Evolutionary conservation across 1,140 invertebrate species (phyloP).

Genomic region (Eriocheir sinensis): DNA sequence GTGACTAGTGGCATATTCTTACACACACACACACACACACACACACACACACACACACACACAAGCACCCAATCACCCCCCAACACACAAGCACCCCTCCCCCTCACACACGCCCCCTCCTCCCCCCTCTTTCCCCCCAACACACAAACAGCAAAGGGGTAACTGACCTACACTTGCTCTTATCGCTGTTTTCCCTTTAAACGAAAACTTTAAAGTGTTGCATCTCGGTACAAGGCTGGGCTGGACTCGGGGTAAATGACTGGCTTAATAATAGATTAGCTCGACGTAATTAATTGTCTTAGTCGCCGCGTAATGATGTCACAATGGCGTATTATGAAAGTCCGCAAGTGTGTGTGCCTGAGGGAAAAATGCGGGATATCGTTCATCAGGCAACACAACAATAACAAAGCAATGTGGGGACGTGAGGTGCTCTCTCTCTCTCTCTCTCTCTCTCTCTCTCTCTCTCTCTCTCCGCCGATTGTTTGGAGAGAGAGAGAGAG

Average conservation of each 20-base stretch:
- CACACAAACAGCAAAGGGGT: conserved; percentile 32
- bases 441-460: background rate
- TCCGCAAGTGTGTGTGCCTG: background rate
- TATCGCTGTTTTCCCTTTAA: conserved; percentile 51
- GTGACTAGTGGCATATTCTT: no score
- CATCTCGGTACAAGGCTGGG: background rate
- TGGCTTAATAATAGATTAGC: background rate
- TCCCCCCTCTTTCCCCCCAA: background rate
- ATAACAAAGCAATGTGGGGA: conserved; percentile 57
- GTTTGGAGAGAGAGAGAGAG: conserved; percentile 47
- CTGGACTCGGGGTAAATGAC: background rate
- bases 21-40: no score
- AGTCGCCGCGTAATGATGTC: background rate
- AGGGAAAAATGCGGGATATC: background rate
- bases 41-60: no score
- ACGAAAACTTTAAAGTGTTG: conserved; percentile 37
- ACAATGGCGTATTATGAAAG: background rate
- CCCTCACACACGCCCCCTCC: background rate
- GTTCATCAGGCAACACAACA: conserved; percentile 43
- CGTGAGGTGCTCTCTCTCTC: background rate
- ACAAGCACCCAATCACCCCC: no score
- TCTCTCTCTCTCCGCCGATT: background rate
- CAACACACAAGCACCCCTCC: no score
- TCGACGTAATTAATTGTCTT: background rate
- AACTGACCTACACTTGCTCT: conserved; percentile 38